Evolutionary conservation across 1,140 invertebrate genomes (phyloP), one percentile per base, ranked within the genome.

Genomic region (Macrocentrus cingulum): DNA sequence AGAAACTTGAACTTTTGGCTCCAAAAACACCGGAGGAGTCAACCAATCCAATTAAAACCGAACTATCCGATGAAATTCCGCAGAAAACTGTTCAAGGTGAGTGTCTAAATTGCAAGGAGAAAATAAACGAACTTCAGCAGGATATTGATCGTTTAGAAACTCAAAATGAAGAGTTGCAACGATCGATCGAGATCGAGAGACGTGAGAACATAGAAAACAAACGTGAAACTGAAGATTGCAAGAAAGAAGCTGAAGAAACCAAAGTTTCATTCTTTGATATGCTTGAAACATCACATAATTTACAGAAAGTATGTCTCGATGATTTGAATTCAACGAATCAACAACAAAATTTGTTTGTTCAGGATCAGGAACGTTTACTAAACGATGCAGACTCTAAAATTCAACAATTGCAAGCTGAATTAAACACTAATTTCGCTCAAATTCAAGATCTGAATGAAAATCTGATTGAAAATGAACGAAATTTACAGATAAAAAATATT

Each of bases 21-120:
- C 76, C 81, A 51, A 87, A 88, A 59, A 70, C 90, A 15, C 84
- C 84, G 51, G 77, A 78, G 37, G 88, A 91, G 64, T 66, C 86
- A 89, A 58, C 85, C 91, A 60, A 72, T 92, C 45, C 13, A 75
- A 11, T 71, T 68, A 0, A 91, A 60, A 72, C 92, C 45, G 9
- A 75, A 11, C 71, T 68, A 0, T 69, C 75, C 15, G 68, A 72
- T 45, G 67, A 71, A 39, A 69, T 75, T n/a, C n/a, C n/a, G n/a
- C 0, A 62, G 51, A 8, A 0, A 69, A 68, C 32, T 63, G 68
- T 3, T 65, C 66, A 15, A 71, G 65, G 1, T 53, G 9, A 36
- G 49, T 19, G 74, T 75, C 56, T 1, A 54, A 13, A 16, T 49
- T 59, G 5, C 39, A 64, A 20, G 13, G 59, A 66, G 6, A 4